These are phyloP conservation scores for Cydia strobilella DNA, from an alignment of 1,140 invertebrate genomes.

Conservation along the genomic window DNA sequence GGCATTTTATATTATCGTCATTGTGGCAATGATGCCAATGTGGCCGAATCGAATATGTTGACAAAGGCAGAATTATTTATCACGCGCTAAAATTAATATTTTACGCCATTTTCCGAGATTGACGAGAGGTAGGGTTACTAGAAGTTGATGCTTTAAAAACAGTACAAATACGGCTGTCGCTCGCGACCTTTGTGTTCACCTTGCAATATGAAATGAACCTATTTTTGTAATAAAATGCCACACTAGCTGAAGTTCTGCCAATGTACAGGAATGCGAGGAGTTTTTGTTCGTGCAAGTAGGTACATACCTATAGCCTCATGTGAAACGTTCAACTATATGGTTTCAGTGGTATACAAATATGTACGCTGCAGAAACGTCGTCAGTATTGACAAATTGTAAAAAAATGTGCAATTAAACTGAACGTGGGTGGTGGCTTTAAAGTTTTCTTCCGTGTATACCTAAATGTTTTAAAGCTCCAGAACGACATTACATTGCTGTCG, in stretches of 20 bases:
- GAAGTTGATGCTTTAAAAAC: constrained; percentile 13
- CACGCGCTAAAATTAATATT: background rate
- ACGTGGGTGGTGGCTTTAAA: too few relatives aligned
- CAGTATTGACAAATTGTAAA: too few relatives aligned
- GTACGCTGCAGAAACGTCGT: too few relatives aligned
- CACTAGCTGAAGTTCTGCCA: background rate
- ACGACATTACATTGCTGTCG: background rate
- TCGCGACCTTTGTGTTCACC: constrained; percentile 11
- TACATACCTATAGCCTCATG: too few relatives aligned
- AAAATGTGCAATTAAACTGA: too few relatives aligned
- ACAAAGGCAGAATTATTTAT: background rate
- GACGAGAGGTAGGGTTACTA: background rate
- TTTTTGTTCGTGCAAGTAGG: too few relatives aligned
- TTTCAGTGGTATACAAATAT: too few relatives aligned
- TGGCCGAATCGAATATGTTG: background rate
- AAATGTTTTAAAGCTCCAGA: background rate
- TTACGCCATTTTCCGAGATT: background rate
- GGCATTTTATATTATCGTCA: background rate
- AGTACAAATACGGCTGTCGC: constrained; percentile 10
- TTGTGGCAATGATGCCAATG: background rate
- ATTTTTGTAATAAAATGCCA: constrained; percentile 4
- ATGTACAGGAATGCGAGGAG: background rate
- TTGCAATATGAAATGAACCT: background rate
- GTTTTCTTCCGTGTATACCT: too few relatives aligned
- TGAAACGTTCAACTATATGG: too few relatives aligned